Conservation (phyloP, 2,797 vertebrate species). For the Tadarida brasiliensis region DNA sequence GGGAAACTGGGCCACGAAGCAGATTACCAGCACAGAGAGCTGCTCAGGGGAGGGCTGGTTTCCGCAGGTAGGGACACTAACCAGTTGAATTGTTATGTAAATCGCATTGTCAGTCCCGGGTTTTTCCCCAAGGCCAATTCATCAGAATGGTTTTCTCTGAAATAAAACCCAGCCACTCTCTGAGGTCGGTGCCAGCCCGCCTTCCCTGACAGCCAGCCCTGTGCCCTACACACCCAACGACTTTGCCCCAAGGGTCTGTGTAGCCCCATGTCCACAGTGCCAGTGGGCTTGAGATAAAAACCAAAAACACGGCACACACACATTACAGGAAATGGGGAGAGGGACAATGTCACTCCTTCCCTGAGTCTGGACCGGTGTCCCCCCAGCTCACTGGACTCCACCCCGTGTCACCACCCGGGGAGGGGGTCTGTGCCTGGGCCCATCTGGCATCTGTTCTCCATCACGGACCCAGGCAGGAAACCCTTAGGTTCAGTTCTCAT, state of each 20-base stretch:
- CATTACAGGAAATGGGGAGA: rapidly evolving
- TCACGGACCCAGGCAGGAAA: not conserved
- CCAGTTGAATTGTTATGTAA: constrained; percentile 83
- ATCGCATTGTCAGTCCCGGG: constrained; percentile 73
- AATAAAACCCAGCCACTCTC: constrained; percentile 38
- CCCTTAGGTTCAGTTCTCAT: not conserved
- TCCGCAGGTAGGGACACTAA: constrained; percentile 72
- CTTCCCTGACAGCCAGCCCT: not conserved
- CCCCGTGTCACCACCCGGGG: rapidly evolving
- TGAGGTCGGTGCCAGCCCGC: not conserved
- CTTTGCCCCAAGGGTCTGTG: not conserved
- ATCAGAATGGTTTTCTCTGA: constrained; percentile 76
- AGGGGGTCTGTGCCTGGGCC: not conserved
- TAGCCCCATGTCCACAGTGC: not conserved
- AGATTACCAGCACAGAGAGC: constrained; percentile 68
- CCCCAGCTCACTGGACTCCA: not conserved
- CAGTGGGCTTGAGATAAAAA: rapidly evolving
- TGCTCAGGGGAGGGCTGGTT: constrained; percentile 62
- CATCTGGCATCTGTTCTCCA: rapidly evolving
- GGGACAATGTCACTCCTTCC: not conserved
- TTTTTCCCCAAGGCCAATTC: constrained; percentile 81
- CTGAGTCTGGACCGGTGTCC: not conserved
- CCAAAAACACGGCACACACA: rapidly evolving
- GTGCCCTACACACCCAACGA: not conserved
- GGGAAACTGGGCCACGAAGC: constrained; percentile 81